Evolutionary conservation across 2,888 invertebrate genomes (phyloP), one percentile per base, ranked within the genome.

Genomic region (Tineola bisselliella): DNA sequence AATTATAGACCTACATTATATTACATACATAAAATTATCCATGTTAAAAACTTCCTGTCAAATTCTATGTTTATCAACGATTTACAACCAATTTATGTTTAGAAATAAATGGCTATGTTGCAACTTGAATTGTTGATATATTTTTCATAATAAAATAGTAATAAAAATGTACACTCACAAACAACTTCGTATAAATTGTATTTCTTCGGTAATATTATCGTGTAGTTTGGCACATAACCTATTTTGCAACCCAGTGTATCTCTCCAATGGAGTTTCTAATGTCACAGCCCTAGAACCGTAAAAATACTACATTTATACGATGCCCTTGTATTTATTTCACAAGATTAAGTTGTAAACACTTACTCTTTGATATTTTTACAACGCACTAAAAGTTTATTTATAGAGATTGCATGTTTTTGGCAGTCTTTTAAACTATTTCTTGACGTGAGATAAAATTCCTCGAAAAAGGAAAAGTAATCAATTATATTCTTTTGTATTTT

Each of bases 361-460:
- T 69, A 89, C 89, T 77, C 73, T 72, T 86, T 78, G 66, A 88
- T 79, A 70, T 79, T 81, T 66, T 74, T 80, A 69, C 87, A 79
- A 65, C 89, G 87, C 71, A 86, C 82, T 68, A 86, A 79, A 68
- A 84, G 77, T 76, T 88, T 88, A 76, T 80, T 77, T 69, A 90
- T 80, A 76, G 84, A 80, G 65, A 76, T 74, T 69, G 87, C 77
- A 70, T 80, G 81, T 72, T 82, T 83, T 74, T 79, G 79, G 79
- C 87, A 82, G 68, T 86, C 81, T 76, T 82, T 81, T 80, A 89
- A 80, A 71, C 77, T 76, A 70, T 71, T 74, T 76, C 79, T 82
- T 67, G 87, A 82, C 62, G 75, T 78, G 62, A 78, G 80, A 65
- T 83, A 77, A 68, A 88, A 88, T 68, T 79, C 78, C 65, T 86